phyloP scores from a whole-genome alignment of 2,113 vertebrate genomes.

The Brachypodius melanocephalos region DNA sequence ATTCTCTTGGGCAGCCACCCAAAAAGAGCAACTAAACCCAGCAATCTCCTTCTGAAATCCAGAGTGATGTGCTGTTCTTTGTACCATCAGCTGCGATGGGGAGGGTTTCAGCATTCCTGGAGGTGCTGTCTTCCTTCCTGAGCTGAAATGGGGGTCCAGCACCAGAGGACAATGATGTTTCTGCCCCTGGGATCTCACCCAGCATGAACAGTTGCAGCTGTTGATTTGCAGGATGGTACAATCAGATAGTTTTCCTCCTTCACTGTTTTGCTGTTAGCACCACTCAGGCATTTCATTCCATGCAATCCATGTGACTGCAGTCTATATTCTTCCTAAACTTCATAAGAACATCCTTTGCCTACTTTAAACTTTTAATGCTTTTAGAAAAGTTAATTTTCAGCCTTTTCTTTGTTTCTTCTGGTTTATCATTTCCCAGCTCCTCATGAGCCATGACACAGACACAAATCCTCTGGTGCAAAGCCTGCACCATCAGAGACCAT shows the following conservation, averaged over 20 bases:
- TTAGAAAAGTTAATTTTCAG: constrained; percentile 10
- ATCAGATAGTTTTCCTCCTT: background rate
- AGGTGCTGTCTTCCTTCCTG: background rate
- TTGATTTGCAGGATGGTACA: background rate
- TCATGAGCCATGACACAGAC: constrained; percentile 20
- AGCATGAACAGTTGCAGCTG: background rate
- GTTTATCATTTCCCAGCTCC: constrained; percentile 25
- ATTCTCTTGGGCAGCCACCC: constrained; percentile 56
- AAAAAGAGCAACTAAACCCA: constrained; percentile 28
- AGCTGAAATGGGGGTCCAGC: background rate
- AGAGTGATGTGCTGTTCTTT: background rate
- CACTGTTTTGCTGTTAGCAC: background rate
- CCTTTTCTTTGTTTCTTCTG: background rate
- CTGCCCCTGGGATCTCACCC: background rate
- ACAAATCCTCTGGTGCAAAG: constrained; percentile 10
- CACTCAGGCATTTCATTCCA: background rate
- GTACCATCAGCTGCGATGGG: background rate
- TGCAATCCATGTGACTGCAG: background rate
- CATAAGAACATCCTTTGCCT: background rate
- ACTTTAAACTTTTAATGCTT: background rate
- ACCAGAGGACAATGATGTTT: background rate
- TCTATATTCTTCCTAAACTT: background rate
- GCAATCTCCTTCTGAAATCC: background rate
- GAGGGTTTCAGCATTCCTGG: background rate
- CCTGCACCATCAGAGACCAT: background rate